These are phyloP conservation scores for Asbolus verrucosus DNA, from an alignment of 1,140 invertebrate genomes.

Conservation along the genomic window DNA sequence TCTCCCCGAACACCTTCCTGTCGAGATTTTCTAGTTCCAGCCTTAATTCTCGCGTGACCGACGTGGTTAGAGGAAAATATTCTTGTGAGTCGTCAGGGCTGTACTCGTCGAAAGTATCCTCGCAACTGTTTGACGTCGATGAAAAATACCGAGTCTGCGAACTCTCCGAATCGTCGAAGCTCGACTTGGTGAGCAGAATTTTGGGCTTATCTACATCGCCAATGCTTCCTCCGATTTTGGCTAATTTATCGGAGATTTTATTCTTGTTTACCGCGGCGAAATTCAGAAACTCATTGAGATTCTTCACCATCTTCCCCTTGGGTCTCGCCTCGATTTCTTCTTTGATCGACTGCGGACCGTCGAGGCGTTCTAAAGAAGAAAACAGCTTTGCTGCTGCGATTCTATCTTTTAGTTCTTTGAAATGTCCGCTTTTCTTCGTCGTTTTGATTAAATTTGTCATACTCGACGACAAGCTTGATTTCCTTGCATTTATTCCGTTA, in stretches of 20 bases:
- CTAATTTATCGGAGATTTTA: constrained; percentile 64
- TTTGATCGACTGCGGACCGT: constrained; percentile 62
- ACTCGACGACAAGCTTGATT: constrained; percentile 61
- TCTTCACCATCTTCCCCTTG: constrained; percentile 78
- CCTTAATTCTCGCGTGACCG: constrained; percentile 83
- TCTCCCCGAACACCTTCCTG: constrained; percentile 77
- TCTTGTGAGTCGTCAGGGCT: constrained; percentile 84
- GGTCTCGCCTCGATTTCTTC: constrained; percentile 60
- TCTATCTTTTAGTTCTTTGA: constrained; percentile 69
- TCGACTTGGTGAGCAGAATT: constrained; percentile 66
- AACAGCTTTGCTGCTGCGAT: constrained; percentile 67
- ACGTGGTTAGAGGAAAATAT: constrained; percentile 88
- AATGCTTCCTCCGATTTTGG: constrained; percentile 61
- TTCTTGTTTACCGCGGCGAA: constrained; percentile 77
- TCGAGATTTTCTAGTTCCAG: constrained; percentile 85
- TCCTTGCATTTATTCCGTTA: constrained; percentile 60
- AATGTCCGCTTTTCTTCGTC: constrained; percentile 65
- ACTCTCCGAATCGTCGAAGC: constrained; percentile 67
- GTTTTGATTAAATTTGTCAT: constrained; percentile 62
- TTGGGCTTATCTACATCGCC: constrained; percentile 63
- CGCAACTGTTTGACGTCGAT: constrained; percentile 58
- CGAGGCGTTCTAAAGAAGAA: constrained; percentile 69
- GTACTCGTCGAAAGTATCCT: constrained; percentile 69
- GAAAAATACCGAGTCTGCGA: constrained; percentile 59
- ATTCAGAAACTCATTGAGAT: constrained; percentile 86